Conservation (phyloP, 2,888 invertebrate genomes). For the Synanthedon myopaeformis region DNA sequence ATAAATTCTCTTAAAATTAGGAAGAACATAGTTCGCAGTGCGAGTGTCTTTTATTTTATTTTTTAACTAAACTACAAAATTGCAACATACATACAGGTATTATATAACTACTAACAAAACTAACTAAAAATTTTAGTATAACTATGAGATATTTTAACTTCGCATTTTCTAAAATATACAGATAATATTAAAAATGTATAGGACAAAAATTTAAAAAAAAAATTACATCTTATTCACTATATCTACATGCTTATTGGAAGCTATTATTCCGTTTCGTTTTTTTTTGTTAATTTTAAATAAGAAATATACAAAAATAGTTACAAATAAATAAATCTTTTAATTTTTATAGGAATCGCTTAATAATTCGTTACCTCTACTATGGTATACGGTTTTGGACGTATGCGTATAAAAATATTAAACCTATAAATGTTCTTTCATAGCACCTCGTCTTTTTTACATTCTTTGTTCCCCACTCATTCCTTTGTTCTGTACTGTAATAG, state of each 20-base stretch:
- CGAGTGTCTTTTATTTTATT: conserved; percentile 36
- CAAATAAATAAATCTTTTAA: conserved; percentile 55
- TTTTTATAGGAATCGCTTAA: conserved; percentile 50
- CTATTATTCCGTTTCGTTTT: conserved; percentile 27
- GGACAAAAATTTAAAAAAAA: conserved; percentile 25
- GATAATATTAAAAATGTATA: conserved; percentile 30
- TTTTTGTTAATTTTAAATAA: conserved; percentile 29
- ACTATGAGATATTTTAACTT: conserved; percentile 57
- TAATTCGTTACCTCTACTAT: conserved; percentile 23
- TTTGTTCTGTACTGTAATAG: too few relatives aligned
- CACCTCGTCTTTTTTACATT: conserved; percentile 17
- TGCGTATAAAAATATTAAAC: conserved; percentile 11
- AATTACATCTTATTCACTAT: conserved; percentile 39
- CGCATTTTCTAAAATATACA: conserved; percentile 60
- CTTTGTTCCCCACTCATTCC: too few relatives aligned
- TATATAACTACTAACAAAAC: conserved; percentile 27
- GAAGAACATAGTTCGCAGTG: conserved; percentile 61
- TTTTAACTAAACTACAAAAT: conserved; percentile 33
- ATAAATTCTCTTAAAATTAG: conserved; percentile 66
- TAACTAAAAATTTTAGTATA: conserved; percentile 49
- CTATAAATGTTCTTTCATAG: conserved; percentile 32
- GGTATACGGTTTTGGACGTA: conserved; percentile 31
- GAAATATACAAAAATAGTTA: conserved; percentile 62
- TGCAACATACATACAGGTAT: conserved; percentile 28
- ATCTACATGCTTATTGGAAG: conserved; percentile 63